These are phyloP conservation scores for Hypothenemus hampei DNA, from an alignment of 1,140 invertebrate genomes.

Conservation along the genomic window DNA sequence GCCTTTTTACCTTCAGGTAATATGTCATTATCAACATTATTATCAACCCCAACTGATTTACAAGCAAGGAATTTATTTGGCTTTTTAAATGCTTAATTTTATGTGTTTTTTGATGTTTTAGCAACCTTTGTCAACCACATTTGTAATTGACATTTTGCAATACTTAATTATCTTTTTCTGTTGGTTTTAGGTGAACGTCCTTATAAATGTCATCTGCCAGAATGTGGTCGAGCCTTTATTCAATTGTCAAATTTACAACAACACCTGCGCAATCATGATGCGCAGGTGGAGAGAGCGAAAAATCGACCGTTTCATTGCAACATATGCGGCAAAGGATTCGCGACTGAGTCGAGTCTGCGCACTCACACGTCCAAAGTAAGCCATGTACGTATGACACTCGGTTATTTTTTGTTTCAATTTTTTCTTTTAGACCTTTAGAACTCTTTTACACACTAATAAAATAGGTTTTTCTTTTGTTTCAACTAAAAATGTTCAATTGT, in stretches of 20 bases:
- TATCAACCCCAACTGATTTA: too few species aligned
- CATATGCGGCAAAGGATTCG: constrained; percentile 95
- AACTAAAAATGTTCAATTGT: too few species aligned
- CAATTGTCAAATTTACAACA: constrained; percentile 96
- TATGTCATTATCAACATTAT: too few species aligned
- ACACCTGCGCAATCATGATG: constrained; percentile 93
- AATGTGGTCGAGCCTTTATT: constrained; percentile 94
- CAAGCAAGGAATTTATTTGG: too few species aligned
- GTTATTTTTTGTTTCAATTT: constrained; percentile 42
- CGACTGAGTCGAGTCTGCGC: constrained; percentile 89
- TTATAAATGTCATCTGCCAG: constrained; percentile 93
- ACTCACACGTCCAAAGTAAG: constrained; percentile 96
- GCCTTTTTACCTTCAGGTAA: too few species aligned
- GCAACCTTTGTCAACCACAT: too few species aligned
- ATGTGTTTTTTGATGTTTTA: too few species aligned
- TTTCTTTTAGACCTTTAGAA: constrained; percentile 8
- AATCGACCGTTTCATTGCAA: constrained; percentile 93
- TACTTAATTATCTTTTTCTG: neutral
- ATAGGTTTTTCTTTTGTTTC: too few species aligned
- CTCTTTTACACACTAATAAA: neutral
- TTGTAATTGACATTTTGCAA: neutral
- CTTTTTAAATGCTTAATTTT: too few species aligned
- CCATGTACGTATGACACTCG: constrained; percentile 57
- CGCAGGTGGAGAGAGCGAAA: constrained; percentile 90
- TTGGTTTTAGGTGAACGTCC: constrained; percentile 83